Evolutionary conservation across 2,113 vertebrate species (phyloP).

Genomic region (Tonatia bakeri): DNA sequence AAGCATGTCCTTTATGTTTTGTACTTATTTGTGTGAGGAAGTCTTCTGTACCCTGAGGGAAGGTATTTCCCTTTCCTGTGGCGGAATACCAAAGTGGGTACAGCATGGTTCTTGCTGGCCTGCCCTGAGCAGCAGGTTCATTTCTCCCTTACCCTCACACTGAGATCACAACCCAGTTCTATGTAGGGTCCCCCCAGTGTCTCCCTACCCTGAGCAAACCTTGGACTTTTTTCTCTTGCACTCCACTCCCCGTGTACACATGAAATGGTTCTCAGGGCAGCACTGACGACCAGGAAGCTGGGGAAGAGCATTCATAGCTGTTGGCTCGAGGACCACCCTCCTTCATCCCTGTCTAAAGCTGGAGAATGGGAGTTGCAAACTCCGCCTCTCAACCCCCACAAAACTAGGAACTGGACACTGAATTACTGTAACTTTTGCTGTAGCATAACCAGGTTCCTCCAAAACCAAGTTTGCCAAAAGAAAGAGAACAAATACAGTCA

Average conservation of each 20-base stretch:
- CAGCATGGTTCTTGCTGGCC: background rate
- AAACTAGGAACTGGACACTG: background rate
- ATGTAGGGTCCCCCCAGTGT: background rate
- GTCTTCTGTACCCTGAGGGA: background rate
- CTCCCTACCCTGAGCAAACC: background rate
- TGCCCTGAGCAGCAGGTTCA: background rate
- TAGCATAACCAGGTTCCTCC: background rate
- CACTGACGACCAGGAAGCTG: background rate
- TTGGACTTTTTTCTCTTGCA: background rate
- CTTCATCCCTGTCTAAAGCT: background rate
- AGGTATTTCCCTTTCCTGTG: background rate
- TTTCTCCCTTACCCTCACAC: background rate
- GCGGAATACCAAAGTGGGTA: background rate
- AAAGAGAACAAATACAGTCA: background rate
- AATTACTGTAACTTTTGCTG: background rate
- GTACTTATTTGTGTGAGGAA: background rate
- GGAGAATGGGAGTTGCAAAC: background rate
- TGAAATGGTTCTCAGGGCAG: background rate
- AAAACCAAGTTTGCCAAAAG: background rate
- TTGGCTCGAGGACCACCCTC: background rate
- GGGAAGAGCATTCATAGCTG: background rate
- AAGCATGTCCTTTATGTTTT: background rate
- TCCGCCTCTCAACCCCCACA: background rate
- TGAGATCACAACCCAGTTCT: background rate
- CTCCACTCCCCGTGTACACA: background rate